A percentile compares a stretch with the other conserved stretches of the same genome.
Conservation (phyloP, 2,797 vertebrate species). For the Rhinatrema bivittatum region DNA sequence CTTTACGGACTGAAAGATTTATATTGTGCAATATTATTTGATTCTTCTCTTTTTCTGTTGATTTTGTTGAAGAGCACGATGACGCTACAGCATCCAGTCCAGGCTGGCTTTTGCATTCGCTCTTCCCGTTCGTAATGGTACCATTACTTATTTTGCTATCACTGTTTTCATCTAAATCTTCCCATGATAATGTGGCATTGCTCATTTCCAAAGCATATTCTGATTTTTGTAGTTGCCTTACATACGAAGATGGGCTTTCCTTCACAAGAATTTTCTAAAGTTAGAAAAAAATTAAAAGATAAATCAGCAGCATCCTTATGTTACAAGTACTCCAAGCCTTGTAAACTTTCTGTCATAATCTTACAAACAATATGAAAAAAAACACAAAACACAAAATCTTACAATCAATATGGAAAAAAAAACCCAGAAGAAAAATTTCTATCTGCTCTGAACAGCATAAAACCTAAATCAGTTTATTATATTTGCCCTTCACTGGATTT, state of each 20-base stretch:
- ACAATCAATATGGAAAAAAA: no score
- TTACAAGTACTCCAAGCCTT: no score
- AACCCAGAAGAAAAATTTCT: no score
- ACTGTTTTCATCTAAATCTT: constrained; percentile 1
- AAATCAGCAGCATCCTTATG: no score
- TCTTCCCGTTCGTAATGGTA: neutral
- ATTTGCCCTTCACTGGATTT: no score
- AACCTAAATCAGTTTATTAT: no score
- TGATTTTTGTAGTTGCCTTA: constrained; percentile 43
- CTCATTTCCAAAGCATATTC: constrained; percentile 55
- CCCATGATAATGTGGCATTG: constrained; percentile 68
- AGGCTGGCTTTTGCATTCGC: neutral
- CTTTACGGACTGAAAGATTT: constrained; percentile 65
- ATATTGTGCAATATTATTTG: constrained; percentile 49
- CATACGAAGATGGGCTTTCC: constrained; percentile 63
- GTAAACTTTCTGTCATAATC: no score
- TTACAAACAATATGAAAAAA: no score
- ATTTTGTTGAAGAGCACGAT: neutral
- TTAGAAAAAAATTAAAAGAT: no score
- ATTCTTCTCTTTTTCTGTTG: neutral
- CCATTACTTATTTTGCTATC: neutral
- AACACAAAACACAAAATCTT: no score
- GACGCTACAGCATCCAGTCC: neutral
- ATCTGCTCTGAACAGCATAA: no score
- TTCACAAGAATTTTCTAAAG: constrained; percentile 63